phyloP scores from a whole-genome alignment of 2,888 invertebrate genomes.

The Orchesella flavescens region DNA sequence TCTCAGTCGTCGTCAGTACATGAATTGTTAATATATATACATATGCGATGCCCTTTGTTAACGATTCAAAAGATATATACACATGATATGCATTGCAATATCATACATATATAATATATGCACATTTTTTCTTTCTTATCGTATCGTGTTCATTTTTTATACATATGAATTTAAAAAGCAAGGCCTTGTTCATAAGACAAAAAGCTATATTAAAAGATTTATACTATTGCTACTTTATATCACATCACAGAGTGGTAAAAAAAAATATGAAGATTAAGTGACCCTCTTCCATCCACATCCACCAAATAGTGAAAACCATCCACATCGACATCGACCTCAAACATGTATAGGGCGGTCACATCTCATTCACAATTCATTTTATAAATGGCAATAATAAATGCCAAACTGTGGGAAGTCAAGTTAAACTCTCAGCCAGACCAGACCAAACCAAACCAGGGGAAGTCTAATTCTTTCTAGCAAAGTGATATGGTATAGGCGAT shows the following conservation, averaged over 20 bases:
- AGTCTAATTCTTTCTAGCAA: background rate
- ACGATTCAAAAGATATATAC: too few species aligned
- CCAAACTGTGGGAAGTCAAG: slow-evolving; percentile 53
- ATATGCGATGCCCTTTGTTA: too few species aligned
- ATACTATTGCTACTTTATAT: background rate
- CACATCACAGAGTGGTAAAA: background rate
- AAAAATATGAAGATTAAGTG: slow-evolving; percentile 51
- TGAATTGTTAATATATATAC: too few species aligned
- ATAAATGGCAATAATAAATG: slow-evolving; percentile 62
- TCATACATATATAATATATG: too few species aligned
- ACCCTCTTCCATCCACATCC: slow-evolving; percentile 43
- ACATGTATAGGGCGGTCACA: slow-evolving; percentile 63
- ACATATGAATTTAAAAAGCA: too few species aligned
- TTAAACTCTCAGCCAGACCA: slow-evolving; percentile 19
- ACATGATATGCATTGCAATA: too few species aligned
- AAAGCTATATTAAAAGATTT: background rate
- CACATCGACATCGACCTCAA: slow-evolving; percentile 54
- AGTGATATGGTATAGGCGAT: background rate
- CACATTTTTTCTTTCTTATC: too few species aligned
- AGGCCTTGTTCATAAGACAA: slow-evolving; percentile 18
- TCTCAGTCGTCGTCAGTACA: background rate
- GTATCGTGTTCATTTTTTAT: too few species aligned
- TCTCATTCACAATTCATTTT: slow-evolving; percentile 64
- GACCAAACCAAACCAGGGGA: background rate
- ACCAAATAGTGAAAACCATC: slow-evolving; percentile 49